Evolutionary conservation across 2,113 vertebrate genomes (phyloP), one percentile per base, ranked within the genome.

Genomic region (Piprites chloris): DNA sequence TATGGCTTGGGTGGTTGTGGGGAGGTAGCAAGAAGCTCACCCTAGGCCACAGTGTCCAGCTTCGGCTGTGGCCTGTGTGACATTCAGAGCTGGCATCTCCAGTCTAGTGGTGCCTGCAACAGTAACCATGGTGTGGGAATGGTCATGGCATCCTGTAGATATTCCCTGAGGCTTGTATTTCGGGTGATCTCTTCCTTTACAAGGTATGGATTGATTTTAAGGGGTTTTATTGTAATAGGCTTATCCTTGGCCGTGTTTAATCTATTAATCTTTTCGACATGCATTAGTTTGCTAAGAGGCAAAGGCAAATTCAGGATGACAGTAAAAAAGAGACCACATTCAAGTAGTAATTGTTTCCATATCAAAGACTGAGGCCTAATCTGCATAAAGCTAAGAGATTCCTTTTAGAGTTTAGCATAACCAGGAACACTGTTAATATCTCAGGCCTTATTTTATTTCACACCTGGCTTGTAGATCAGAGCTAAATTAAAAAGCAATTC

Each of bases 201-300:
- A 90, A 95, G 79, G 85, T 95, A 52, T 87, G 87, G 96, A 95
- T 69, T 93, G 93, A 93, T 96, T 96, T 96, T 95, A 86, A 95
- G 90, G 76, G 56, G 79, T 65, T 96, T 93, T 94, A 90, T 72
- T 42, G 19, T 94, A 96, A 97, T 90, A 95, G 88, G 93, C 92
- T 97, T 96, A 96, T 73, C 86, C 73, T 58, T 68, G 76, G 61
- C 73, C 26, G 14, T 55, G 86, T 96, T 96, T 97, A 96, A 96
- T 95, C 93, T 90, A 96, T 92, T 96, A 96, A 96, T 96, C 93
- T 95, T 94, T 95, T 96, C 3, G 33, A 92, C 93, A 90, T 90
- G 82, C 85, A 84, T 94, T 96, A 65, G 90, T 90, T 90, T 75
- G 73, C 90, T 90, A 92, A 92, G 76, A 94, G 85, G 79, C 76